Percentiles rank a stretch among this genome's conserved stretches.
phyloP scores from a whole-genome alignment of 2,797 vertebrate genomes.

The Anguilla pacifica region DNA sequence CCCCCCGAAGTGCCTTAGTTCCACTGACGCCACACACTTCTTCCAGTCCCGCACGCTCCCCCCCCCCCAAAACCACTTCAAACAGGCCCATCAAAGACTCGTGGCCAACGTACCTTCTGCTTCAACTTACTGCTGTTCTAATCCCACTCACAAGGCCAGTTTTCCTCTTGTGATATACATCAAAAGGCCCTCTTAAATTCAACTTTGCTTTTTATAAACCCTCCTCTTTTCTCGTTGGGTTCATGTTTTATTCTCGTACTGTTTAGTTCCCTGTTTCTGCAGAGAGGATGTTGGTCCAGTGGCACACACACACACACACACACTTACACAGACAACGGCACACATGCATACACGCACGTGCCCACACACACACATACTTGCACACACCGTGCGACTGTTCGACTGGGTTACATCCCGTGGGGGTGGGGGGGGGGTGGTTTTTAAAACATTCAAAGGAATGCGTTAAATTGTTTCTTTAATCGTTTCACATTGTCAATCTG shows the following conservation, averaged over 20 bases:
- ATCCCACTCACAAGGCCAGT: conserved; percentile 68
- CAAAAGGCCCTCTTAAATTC: conserved; percentile 79
- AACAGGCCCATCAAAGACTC: conserved; percentile 76
- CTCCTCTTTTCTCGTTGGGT: conserved; percentile 61
- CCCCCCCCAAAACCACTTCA: conserved; percentile 79
- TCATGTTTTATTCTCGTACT: conserved; percentile 52
- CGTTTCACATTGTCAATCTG: neutral
- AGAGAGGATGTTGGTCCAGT: conserved; percentile 60
- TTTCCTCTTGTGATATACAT: conserved; percentile 78
- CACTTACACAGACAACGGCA: neutral
- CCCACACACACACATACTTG: neutral
- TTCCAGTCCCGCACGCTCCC: conserved; percentile 69
- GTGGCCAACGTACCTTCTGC: conserved; percentile 76
- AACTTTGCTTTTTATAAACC: conserved; percentile 73
- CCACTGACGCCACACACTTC: conserved; percentile 79
- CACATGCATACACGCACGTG: conserved; percentile 3
- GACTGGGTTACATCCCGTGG: neutral
- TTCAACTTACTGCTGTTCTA: conserved; percentile 80
- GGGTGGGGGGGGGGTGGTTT: neutral
- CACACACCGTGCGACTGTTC: neutral
- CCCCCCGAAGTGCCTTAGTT: conserved; percentile 62
- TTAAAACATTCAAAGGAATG: neutral
- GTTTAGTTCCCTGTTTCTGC: conserved; percentile 42
- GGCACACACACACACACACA: conserved; percentile 38
- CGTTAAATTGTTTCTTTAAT: neutral